Evolutionary conservation across 2,797 vertebrate genomes (phyloP).

Genomic region (Pogoniulus pusillus): DNA sequence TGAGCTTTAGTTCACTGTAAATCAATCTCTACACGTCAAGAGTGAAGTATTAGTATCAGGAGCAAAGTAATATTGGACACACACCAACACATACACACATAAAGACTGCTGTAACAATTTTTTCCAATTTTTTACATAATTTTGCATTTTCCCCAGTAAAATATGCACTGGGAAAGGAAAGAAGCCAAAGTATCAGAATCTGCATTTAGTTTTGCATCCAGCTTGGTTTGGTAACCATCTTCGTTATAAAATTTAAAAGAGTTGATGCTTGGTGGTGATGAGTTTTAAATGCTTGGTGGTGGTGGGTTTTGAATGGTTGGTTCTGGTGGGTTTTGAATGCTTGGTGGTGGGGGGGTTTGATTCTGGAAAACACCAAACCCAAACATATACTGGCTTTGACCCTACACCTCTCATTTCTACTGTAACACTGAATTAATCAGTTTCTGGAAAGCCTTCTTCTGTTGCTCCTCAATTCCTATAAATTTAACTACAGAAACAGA

Average conservation of each 20-base stretch:
- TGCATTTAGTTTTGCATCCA: not conserved
- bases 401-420: not conserved
- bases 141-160: not conserved
- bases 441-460: not conserved
- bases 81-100: no score
- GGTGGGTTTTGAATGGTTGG: not conserved
- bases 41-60: not conserved
- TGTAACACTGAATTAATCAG: not conserved
- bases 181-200: not conserved
- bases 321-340: not conserved
- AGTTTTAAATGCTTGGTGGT: not conserved
- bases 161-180: not conserved
- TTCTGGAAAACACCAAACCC: no score
- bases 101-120: not conserved
- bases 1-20: not conserved
- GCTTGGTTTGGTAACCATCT: not conserved
- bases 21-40: not conserved
- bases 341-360: not conserved
- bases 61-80: not conserved
- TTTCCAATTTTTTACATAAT: not conserved
- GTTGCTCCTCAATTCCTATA: not conserved
- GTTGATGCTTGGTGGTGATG: accelerated
- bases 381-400: not conserved
- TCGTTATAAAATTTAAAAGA: not conserved
- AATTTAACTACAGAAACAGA: not conserved